Base-by-base conservation (phyloP, 2,113 vertebrate species). In the Colistium nudipinnis region DNA sequence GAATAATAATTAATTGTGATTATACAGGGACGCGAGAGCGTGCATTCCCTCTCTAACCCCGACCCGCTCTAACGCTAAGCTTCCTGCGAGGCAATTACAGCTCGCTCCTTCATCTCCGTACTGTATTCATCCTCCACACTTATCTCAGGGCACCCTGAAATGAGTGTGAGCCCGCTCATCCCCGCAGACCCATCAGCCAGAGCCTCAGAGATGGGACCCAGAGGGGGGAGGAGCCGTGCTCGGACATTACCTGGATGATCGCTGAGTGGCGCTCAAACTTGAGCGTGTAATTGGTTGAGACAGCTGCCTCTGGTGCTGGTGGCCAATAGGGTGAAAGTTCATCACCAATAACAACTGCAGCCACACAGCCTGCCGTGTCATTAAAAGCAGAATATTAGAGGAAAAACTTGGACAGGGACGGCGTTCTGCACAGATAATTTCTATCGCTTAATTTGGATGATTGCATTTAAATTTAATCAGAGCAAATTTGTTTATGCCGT, bases 211-310 rank as follows among this genome's bases (percentile, higher is more conserved):
- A 76, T 4, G 38, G 77, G 70, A 82, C 72, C 80, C 75, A 30
- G 76, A 59, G 70, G 78, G 70, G 80, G 84, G 85, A 66, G 80
- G 87, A 66, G 74, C 74, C 82, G 81, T 78, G 71, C 72, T 87
- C 17, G 79, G 83, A 89, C 85, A 70, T 88, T 91, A 93, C 91
- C 91, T 92, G 92, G 87, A 82, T 63, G 74, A 63, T 87, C 74
- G 63, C 79, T 74, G 85, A 91, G 89, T 87, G 90, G 68, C 82
- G 65, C 87, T 92, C 90, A 86, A 90, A 80, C 80, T 74, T 11
- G 59, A 90, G 90, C 90, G 86, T 92, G 89, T 92, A 93, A 93
- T 90, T 83, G 80, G 86, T 88, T 89, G 67, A 88, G 92, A 93
- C 92, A 92, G 90, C 80, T 54, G 86, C 90, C 90, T 89, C 88